A percentile compares a stretch with the other conserved stretches of the same genome.
Evolutionary conservation across 1,140 invertebrate genomes (phyloP).

Genomic region (Platyscapa corneri): DNA sequence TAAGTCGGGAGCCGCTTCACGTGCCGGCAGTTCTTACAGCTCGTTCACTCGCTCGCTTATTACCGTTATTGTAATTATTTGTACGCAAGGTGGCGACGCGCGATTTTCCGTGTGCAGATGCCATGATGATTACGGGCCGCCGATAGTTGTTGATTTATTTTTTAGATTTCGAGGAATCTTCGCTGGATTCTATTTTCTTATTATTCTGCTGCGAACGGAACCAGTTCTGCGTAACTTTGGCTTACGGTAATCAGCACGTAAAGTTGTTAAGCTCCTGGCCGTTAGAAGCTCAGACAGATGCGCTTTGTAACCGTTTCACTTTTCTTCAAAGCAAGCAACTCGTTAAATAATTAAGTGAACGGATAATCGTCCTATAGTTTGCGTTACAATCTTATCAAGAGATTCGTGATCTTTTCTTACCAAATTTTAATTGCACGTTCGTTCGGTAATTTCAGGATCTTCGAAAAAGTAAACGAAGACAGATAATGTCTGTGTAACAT

Average conservation of each 20-base stretch:
- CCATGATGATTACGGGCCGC: conserved; percentile 9
- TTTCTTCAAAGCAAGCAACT: not conserved
- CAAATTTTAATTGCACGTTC: not conserved
- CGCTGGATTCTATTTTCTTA: not conserved
- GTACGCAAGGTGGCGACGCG: conserved; percentile 7
- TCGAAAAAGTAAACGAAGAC: not conserved
- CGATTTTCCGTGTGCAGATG: not conserved
- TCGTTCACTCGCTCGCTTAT: not conserved
- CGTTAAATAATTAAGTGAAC: not conserved
- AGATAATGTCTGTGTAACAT: too few relatives aligned
- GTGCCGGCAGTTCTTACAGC: conserved; percentile 1
- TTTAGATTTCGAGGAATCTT: conserved; percentile 9
- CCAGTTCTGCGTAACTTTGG: not conserved
- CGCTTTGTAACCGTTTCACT: not conserved
- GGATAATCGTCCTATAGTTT: not conserved
- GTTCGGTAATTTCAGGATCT: not conserved
- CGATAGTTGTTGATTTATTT: conserved; percentile 12
- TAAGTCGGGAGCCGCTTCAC: not conserved
- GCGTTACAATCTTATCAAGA: not conserved
- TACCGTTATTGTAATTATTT: conserved; percentile 28
- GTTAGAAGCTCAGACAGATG: not conserved
- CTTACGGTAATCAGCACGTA: not conserved
- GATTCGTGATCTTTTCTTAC: too few relatives aligned
- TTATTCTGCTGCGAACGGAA: not conserved
- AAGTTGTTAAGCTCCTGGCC: not conserved